Evolutionary conservation across 2,113 vertebrate species (phyloP), one percentile per base, ranked within the genome.

Genomic region (Amphiprion percula): DNA sequence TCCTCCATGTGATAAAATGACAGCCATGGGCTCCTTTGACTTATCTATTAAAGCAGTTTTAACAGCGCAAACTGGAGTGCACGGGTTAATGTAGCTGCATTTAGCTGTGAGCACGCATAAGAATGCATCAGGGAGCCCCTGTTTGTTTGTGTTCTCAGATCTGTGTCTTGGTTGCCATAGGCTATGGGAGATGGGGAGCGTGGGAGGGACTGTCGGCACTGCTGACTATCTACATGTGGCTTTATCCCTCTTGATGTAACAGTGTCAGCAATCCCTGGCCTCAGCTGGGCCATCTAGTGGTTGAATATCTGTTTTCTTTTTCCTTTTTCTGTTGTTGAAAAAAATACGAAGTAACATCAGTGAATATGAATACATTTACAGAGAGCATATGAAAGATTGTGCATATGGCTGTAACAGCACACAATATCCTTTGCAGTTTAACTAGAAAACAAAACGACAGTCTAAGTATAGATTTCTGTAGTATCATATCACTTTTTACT

Each of bases 151-250:
- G 83, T 68, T 83, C 83, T 88, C 71, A 79, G 86, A 91, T 90
- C 84, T 89, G 90, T 86, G 86, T 83, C 86, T 89, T 84, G 87
- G 91, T 89, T 92, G 88, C 87, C 84, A 91, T 91, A 90, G 83
- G 90, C 87, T 81, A 70, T 90, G 73, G 79, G 89, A 89, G 84
- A 87, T 90, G 87, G 77, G 68, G 91, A 84, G 91, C 80, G 91
- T 94, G 87, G 92, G 91, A 90, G 90, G 88, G 85, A 85, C 90
- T 92, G 90, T 93, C 91, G 91, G 91, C 87, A 87, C 83, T 61
- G 86, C 91, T 91, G 92, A 94, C 92, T 93, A 66, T 91, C 88
- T 93, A 88, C 90, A 86, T 93, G 91, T 93, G 91, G 87, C 88
- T 93, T 93, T 87, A 91, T 93, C 79, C 88, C 79, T 91, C 87